Evolutionary conservation across 2,888 invertebrate genomes (phyloP), one percentile per base, ranked within the genome.

Genomic region (Homarus gammarus): DNA sequence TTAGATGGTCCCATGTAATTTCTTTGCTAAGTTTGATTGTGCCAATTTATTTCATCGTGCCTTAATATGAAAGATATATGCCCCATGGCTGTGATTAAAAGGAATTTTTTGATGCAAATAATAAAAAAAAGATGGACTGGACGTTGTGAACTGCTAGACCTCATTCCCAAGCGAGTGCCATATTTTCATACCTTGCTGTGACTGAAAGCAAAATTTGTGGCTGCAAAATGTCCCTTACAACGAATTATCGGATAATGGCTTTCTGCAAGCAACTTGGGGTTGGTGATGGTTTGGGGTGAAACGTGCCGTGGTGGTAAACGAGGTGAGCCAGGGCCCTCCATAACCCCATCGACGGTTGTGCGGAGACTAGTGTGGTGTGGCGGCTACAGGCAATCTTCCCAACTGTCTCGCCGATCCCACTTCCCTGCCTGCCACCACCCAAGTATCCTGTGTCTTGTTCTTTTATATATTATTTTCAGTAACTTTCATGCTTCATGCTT

Each of bases 391-490:
- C 86, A 78, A 64, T 38, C 61, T 38, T 81, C 81, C 84, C 49
- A 70, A 36, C 70, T 70, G 64, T 40, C 75, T 86, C 86, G 68
- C 70, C 79, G 86, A 86, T 56, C 70, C 79, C 56, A 78, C 79
- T 72, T 31, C 44, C 85, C 79, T 79, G 86, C 86, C 79, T 86
- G 86, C 86, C 86, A 79, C 70, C 86, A 86, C 86, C 79, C 86
- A 86, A 86, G 86, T 86, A 86, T 86, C 79, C 86, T 86, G 86
- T 86, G 86, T 72, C 86, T 79, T 86, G 86, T 86, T 86, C 72
- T 79, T 79, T 73, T 84, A 70, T 51, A 68, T 49, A 49, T 86
- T 36, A 38, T 51, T 51, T 70, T 18, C 40, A n/a, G n/a, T n/a
- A 44, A 64, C 12, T 33, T 78, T 31, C 72, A 2, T 15, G 31